A percentile compares a stretch with the other conserved stretches of the same genome.
phyloP scores from a whole-genome alignment of 2,113 vertebrate species.

The Recurvirostra avosetta region DNA sequence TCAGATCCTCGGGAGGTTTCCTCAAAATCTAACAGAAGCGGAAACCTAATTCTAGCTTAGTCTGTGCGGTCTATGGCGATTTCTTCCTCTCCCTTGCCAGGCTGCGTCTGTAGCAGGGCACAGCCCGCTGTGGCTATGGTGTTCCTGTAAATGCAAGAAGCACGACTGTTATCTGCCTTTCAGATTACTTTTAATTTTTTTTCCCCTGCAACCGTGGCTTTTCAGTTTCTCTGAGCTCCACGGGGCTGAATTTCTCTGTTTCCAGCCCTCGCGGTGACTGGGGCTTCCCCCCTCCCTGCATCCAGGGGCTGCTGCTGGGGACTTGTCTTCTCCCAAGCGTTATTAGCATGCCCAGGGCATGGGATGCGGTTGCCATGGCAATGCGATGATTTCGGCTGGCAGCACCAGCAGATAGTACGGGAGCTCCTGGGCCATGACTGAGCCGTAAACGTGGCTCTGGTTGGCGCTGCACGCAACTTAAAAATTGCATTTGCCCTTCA shows the following conservation, averaged over 20 bases:
- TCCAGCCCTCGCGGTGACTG: background rate
- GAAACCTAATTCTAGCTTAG: background rate
- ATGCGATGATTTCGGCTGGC: constrained; percentile 31
- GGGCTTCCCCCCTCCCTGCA: background rate
- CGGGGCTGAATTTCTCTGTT: background rate
- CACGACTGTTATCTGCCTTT: background rate
- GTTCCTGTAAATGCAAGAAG: rapidly evolving
- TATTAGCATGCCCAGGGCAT: constrained; percentile 52
- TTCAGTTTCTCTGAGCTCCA: background rate
- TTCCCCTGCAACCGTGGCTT: rapidly evolving
- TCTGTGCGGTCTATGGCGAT: background rate
- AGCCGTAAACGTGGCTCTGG: background rate
- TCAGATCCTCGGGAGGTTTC: background rate
- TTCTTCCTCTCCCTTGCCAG: background rate
- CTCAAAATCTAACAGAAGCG: background rate
- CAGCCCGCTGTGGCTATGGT: rapidly evolving
- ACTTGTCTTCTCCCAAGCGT: background rate
- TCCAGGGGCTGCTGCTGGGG: background rate
- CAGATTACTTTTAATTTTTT: background rate
- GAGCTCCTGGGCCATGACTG: background rate
- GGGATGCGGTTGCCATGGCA: constrained; percentile 74
- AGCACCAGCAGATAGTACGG: background rate
- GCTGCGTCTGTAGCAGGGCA: background rate
- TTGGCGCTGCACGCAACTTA: background rate
- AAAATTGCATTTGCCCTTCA: background rate